Base-by-base conservation (phyloP, 2,797 vertebrate species). In the Xenopus petersii region DNA sequence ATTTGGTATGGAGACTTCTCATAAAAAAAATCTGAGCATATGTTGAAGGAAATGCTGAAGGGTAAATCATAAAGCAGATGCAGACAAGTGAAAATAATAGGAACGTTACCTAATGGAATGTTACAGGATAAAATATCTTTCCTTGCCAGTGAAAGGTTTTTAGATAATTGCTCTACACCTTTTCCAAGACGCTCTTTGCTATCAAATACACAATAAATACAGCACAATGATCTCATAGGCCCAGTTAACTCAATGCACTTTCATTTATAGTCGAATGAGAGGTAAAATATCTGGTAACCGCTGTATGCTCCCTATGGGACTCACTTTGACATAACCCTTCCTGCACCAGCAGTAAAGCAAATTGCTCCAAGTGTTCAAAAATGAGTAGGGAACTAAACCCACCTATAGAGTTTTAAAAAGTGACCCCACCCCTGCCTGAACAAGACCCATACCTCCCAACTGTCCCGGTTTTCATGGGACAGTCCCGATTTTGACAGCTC, bases 51-150 rank as follows among this genome's bases (percentile, higher is more conserved):
- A 71, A 15, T 24, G 55, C 74, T 65, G 26, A 30, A 72, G 67
- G 68, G 49, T 55, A 73, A 77, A 67, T 42, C 49, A 58, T 67
- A 47, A 55, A 64, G 65, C 70, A 78, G 75, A 66, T 46, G 58
- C 12, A 33, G 47, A 67, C 47, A 64, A 77, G 33, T 56, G 49
- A 36, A 60, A 72, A 68, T 67, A 62, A 68, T 77, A 64, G 30
- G 64, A 55, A 47, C 30, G 61, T 69, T 68, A 59, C 70, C 71
- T 63, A 73, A 77, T 77, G 64, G 49, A 72, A 56, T 72, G 64
- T 33, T 67, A 71, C 66, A 65, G 33, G 49, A 77, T 67, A 36
- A 75, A 70, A 75, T 71, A 70, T 33, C 17, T 75, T 55, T 64
- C 47, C 16, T 46, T 75, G 67, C 36, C 68, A 71, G 74, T 64